Percentiles rank a stretch among this genome's conserved stretches.
Conservation (phyloP, 1,140 invertebrate species). For the Penaeus indicus region DNA sequence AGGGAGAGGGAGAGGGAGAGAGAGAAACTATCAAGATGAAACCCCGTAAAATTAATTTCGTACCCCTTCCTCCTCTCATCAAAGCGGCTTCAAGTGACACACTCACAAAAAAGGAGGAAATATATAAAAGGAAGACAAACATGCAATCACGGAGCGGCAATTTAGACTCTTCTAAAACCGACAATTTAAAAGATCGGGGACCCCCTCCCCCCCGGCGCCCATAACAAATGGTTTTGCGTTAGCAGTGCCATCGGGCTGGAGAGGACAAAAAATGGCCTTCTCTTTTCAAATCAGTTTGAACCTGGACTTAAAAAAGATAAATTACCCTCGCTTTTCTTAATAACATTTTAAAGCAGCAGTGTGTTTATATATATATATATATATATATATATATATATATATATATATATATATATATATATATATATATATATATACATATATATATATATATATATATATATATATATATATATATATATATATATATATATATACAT, state of each 20-base stretch:
- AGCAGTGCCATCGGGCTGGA: slow-evolving; percentile 42
- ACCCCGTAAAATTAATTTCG: too few species aligned
- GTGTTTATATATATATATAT: too few species aligned
- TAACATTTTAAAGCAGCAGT: too few species aligned
- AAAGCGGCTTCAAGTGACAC: not conserved
- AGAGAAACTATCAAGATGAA: too few species aligned
- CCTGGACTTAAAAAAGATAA: slow-evolving; percentile 26
- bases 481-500: too few species aligned
- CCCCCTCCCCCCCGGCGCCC: slow-evolving; percentile 7
- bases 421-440: too few species aligned
- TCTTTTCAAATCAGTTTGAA: not conserved
- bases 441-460: too few species aligned
- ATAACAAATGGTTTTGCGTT: slow-evolving; percentile 51
- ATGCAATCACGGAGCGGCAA: slow-evolving; percentile 59
- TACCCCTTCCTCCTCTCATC: slow-evolving; percentile 41
- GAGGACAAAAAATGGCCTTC: not conserved
- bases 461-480: too few species aligned
- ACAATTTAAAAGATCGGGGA: slow-evolving; percentile 25
- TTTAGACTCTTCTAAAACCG: slow-evolving; percentile 50
- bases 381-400: too few species aligned
- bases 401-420: too few species aligned
- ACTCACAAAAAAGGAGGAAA: too few species aligned
- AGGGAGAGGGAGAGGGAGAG: not conserved
- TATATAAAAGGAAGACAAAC: slow-evolving; percentile 59
- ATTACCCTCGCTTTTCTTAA: not conserved